Evolutionary conservation across 2,113 vertebrate species (phyloP), one percentile per base, ranked within the genome.

Genomic region (Dascyllus trimaculatus): DNA sequence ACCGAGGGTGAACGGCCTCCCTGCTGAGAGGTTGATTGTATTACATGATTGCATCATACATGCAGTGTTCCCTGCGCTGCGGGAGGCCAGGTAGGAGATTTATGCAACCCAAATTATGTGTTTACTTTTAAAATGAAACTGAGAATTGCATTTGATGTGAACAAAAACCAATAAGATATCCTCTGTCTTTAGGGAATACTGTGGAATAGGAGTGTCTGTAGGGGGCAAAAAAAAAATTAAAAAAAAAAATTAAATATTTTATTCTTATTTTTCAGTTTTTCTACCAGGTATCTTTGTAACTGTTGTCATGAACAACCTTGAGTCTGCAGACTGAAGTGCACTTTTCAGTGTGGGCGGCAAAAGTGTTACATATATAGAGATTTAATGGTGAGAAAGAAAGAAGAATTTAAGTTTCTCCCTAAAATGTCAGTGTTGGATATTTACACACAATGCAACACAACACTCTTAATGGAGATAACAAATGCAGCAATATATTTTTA

Each of bases 21-120:
- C 58, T 9, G 19, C 78, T 43, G 72, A 40, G 83, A 69, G 51
- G 49, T 68, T 82, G 64, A 83, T 86, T 86, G 43, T 53, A 65
- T 65, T 76, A 72, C 49, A 71, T 65, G 52, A 75, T 84, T 85
- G 71, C 49, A 51, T 49, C 51, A 11, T 35, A 65, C 13, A 63
- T 38, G 26, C 32, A 49, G 18, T 48, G 25, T 52, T 73, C 26
- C 52, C n/a, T 35, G 10, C 78, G 22, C 78, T 40, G 57, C 75
- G 61, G 80, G 80, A 43, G 54, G 38, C n/a, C 8, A 54, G 21
- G 7, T 29, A 54, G 32, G 29, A 49, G 19, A 77, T 52, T 57
- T 67, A 76, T 81, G 21, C 40, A 66, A 56, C 32, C 38, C 14
- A 40, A 81, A 40, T 73, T 15, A 61, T 51, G 49, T 22, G 43